Evolutionary conservation across 1,140 invertebrate genomes (phyloP).

Genomic region (Elysia chlorotica): DNA sequence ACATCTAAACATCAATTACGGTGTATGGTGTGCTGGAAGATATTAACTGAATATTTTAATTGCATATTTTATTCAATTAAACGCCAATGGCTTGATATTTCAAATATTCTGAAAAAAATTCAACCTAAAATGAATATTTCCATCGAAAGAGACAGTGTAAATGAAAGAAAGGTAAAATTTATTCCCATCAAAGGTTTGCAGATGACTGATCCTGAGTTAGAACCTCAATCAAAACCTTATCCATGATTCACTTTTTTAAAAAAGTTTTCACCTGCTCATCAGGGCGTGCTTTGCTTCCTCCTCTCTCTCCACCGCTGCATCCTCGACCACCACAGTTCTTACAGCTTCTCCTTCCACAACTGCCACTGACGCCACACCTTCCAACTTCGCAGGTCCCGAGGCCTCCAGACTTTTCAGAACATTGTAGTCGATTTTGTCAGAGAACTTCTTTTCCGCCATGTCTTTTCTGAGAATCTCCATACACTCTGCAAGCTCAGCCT

Average conservation of each 20-base stretch:
- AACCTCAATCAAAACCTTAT: background rate
- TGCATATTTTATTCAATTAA: too few species aligned
- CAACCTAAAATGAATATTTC: too few species aligned
- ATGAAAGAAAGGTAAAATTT: too few species aligned
- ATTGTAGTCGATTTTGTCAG: conserved; percentile 23
- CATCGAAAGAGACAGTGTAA: too few species aligned
- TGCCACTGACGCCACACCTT: background rate
- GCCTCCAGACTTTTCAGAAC: conserved; percentile 10
- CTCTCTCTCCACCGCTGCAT: background rate
- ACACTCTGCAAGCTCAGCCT: conserved; percentile 10
- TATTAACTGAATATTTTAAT: too few species aligned
- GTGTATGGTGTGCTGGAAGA: too few species aligned
- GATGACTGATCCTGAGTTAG: too few species aligned
- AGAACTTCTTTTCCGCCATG: conserved; percentile 18
- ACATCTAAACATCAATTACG: too few species aligned
- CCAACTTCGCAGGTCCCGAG: background rate
- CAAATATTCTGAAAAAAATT: too few species aligned
- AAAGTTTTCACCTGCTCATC: background rate
- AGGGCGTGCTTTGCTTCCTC: background rate
- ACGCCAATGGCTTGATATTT: too few species aligned
- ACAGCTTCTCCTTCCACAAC: background rate
- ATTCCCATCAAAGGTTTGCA: too few species aligned
- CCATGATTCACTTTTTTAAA: background rate
- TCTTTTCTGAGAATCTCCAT: conserved; percentile 21
- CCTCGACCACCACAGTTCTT: background rate